phyloP scores from a whole-genome alignment of 2,113 vertebrate species.

The Serinus canaria region DNA sequence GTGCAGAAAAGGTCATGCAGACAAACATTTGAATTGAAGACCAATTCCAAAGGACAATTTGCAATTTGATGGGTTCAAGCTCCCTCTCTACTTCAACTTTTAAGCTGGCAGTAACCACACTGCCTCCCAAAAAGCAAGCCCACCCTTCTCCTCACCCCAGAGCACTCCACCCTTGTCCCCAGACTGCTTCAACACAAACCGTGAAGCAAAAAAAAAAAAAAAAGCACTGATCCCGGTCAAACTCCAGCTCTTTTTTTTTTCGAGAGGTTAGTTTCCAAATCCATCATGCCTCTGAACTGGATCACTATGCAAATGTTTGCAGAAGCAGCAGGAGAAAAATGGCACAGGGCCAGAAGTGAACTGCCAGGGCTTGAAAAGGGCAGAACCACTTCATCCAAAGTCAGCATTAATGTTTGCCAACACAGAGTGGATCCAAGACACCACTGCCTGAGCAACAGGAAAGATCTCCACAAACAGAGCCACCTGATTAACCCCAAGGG shows the following conservation, averaged over 20 bases:
- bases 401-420: background rate
- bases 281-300: background rate
- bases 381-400: background rate
- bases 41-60: background rate
- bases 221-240: background rate
- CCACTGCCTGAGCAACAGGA: background rate
- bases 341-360: slow-evolving; percentile 39
- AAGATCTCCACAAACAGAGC: background rate
- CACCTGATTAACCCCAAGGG: background rate
- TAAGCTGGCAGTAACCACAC: background rate
- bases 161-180: background rate
- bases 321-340: background rate
- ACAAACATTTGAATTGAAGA: background rate
- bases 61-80: background rate
- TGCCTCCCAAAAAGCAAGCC: background rate
- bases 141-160: background rate
- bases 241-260: background rate
- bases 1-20: rapidly evolving
- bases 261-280: background rate
- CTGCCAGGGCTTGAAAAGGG: background rate
- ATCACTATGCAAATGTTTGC: slow-evolving; percentile 23
- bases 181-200: background rate
- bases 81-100: background rate
- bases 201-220: background rate
- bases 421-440: background rate